Percentiles rank a stretch among this genome's conserved stretches.
These are phyloP conservation scores for Aporrectodea caliginosa DNA, from an alignment of 1,140 invertebrate species.

Conservation along the genomic window DNA sequence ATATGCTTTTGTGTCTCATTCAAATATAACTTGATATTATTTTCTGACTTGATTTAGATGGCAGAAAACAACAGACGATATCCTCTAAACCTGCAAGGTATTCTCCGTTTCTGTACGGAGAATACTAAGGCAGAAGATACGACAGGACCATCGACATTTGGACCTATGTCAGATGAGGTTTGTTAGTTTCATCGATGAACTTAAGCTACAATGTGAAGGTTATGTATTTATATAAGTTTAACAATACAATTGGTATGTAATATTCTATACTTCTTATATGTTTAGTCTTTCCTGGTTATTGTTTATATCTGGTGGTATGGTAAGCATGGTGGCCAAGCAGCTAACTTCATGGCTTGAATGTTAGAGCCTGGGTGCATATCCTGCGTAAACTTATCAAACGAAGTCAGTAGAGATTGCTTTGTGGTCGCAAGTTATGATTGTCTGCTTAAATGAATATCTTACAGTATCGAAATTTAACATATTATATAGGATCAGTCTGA, in stretches of 20 bases:
- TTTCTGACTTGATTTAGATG: too few relatives aligned
- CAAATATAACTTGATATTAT: too few relatives aligned
- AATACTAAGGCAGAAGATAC: constrained; percentile 36
- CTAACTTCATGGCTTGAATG: background rate
- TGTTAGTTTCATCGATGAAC: too few relatives aligned
- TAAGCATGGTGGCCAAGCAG: background rate
- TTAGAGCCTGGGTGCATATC: too few relatives aligned
- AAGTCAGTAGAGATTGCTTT: background rate
- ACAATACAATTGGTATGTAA: background rate
- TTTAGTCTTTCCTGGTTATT: background rate
- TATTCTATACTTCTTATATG: background rate
- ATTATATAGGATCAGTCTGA: background rate
- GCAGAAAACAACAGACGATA: constrained; percentile 3
- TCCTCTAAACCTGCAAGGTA: constrained; percentile 35
- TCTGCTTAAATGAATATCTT: background rate
- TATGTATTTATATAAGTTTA: background rate
- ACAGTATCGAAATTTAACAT: background rate
- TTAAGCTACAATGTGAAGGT: too few relatives aligned
- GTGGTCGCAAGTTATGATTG: background rate
- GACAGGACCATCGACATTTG: constrained; percentile 15
- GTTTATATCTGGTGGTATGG: background rate
- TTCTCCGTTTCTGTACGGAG: constrained; percentile 38
- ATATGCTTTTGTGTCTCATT: too few relatives aligned
- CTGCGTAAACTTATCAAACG: too few relatives aligned
- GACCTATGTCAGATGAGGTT: constrained; percentile 37